A percentile compares a stretch with the other conserved stretches of the same genome.
Evolutionary conservation across 2,888 invertebrate genomes (phyloP).

Genomic region (Calameuta pallipes): DNA sequence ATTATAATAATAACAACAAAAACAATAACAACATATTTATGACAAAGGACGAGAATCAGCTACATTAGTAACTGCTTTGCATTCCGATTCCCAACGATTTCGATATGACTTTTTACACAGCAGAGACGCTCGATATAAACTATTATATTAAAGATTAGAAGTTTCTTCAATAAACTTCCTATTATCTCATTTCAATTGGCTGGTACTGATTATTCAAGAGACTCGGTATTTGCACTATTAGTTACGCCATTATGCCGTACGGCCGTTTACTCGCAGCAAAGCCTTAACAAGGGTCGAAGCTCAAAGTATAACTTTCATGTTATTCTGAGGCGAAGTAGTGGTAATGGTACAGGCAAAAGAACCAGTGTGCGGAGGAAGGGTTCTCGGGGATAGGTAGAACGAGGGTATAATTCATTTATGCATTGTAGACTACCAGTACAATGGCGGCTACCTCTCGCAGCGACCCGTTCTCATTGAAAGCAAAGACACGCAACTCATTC

Average conservation of each 20-base stretch:
- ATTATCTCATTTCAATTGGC: no score
- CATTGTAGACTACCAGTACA: constrained; percentile 19
- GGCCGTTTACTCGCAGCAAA: constrained; percentile 22
- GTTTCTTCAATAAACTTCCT: no score
- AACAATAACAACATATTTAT: no score
- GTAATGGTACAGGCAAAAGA: not conserved
- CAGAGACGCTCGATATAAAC: no score
- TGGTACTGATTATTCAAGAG: no score
- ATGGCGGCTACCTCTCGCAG: constrained; percentile 8
- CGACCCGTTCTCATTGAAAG: constrained; percentile 3
- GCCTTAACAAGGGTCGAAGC: constrained; percentile 42
- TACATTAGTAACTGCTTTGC: no score
- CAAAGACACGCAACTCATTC: constrained; percentile 6
- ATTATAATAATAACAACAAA: no score
- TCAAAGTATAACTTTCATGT: not conserved
- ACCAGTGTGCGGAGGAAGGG: not conserved
- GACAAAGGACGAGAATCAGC: no score
- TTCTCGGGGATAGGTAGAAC: not conserved
- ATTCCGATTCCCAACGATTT: no score
- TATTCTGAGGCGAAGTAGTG: not conserved
- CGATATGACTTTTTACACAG: no score
- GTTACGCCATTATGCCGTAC: not conserved
- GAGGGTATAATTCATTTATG: constrained; percentile 26
- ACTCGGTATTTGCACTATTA: not conserved
- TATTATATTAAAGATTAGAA: no score